Evolutionary conservation across 92 coral and sea anemone species (phyloP), one percentile per base, ranked within the genome.

Genomic region (Epizoanthus rinbou): DNA sequence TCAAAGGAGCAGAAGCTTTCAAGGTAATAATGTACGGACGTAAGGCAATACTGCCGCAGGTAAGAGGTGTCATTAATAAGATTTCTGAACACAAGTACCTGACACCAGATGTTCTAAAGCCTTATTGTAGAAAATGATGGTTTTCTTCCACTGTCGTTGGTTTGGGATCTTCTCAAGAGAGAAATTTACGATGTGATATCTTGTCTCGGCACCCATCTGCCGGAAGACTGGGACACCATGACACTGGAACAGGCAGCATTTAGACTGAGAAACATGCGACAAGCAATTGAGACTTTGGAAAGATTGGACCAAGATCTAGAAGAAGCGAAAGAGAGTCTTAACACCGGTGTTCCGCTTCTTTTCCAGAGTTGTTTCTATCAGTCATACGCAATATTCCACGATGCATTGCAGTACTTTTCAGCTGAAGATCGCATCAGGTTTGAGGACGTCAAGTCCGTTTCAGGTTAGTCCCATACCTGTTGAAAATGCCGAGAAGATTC

Each of bases 391-490:
- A 64, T 75, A 33, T 85, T 85, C 22, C 82, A 85, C 76, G 87
- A 85, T 33, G 80, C 74, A 31, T 35, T 85, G 4, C 75, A 76
- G 43, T 85, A 64, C 75, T 74, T 85, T 56, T 85, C 87, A 22
- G 87, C 87, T 0, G 87, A 85, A 67, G 87, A 85, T 85, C 87
- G 87, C 73, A 85, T 85, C 82, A 65, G 87, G 35, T 85, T 85
- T 50, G 75, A 85, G 33, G 83, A 53, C 33, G 57, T 74, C 2
- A 64, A 85, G 41, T 69, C 87, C 17, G 87, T 64, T 59, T 23
- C 60, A 75, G 18, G 80, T 66, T n/a, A 74, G 87, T 23, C 87
- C 87, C 21, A 75, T 85, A 41, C 87, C 87, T 31, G 80, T 85
- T 53, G 82, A 85, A 75, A 85, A 85, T 85, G 87, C 87, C 21